A percentile compares a stretch with the other conserved stretches of the same genome.
Evolutionary conservation across 2,888 invertebrate species (phyloP).

Genomic region (Idaea biselata): DNA sequence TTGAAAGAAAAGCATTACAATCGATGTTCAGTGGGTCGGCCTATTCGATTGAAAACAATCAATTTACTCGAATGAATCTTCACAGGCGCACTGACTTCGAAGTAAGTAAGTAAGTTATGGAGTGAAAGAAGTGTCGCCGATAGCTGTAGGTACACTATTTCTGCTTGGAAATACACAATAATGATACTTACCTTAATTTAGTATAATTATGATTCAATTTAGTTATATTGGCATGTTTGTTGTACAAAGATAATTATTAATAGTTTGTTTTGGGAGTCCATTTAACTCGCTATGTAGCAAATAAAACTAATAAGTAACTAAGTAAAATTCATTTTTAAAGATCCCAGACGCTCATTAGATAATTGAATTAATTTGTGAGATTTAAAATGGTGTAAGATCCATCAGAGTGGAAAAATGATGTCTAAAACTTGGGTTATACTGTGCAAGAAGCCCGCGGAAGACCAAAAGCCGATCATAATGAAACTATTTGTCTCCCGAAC

Average conservation of each 20-base stretch:
- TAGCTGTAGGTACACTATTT: not conserved
- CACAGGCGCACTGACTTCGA: not conserved
- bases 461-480: conserved; percentile 69
- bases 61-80: not conserved
- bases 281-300: too few relatives aligned
- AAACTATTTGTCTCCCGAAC: conserved; percentile 72
- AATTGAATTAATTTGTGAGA: too few relatives aligned
- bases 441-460: conserved; percentile 42
- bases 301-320: too few relatives aligned
- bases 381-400: too few relatives aligned
- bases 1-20: not conserved
- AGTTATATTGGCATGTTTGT: too few relatives aligned
- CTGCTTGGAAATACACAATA: not conserved
- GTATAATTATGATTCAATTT: too few relatives aligned
- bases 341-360: too few relatives aligned
- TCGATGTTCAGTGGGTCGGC: not conserved
- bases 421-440: conserved; percentile 37
- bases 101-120: not conserved
- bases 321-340: too few relatives aligned
- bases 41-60: conserved; percentile 1
- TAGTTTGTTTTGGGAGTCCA: too few relatives aligned
- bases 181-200: not conserved
- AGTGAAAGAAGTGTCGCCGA: not conserved
- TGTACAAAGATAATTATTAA: too few relatives aligned
- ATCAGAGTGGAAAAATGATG: too few relatives aligned